Percentiles rank a stretch among this genome's conserved stretches.
Evolutionary conservation across 1,140 invertebrate species (phyloP).

Genomic region (Lepeophtheirus salmonis): DNA sequence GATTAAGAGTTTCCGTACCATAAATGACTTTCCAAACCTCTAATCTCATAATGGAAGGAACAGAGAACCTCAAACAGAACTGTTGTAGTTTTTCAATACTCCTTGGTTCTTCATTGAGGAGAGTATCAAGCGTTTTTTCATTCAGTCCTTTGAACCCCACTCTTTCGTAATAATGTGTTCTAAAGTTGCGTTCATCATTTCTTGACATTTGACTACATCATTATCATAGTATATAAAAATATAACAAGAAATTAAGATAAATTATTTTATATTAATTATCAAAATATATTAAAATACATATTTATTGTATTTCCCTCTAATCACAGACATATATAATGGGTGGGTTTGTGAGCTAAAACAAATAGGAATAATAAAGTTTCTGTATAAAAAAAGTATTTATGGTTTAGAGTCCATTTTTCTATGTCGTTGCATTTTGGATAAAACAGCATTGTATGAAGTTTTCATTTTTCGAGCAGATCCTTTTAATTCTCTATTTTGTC

Average conservation of each 20-base stretch:
- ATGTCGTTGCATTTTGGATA: constrained; percentile 10
- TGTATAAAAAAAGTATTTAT: neutral
- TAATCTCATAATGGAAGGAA: constrained; percentile 56
- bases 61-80: constrained; percentile 59
- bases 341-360: neutral
- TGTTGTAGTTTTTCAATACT: constrained; percentile 60
- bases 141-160: constrained; percentile 72
- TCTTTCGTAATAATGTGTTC: constrained; percentile 73
- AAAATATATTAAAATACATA: neutral
- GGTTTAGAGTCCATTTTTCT: constrained; percentile 6
- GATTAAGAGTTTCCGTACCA: constrained; percentile 30
- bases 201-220: constrained; percentile 2
- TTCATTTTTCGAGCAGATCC: constrained; percentile 9
- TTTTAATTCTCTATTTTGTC: constrained; percentile 11
- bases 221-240: neutral
- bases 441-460: neutral
- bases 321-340: neutral
- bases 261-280: neutral
- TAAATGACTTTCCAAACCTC: constrained; percentile 67
- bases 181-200: constrained; percentile 46
- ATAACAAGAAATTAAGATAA: neutral
- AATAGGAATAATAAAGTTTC: neutral
- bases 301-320: neutral
- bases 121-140: constrained; percentile 74
- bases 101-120: constrained; percentile 64